Evolutionary conservation across 2,797 vertebrate genomes (phyloP).

Genomic region (Toxotes lorentzi): DNA sequence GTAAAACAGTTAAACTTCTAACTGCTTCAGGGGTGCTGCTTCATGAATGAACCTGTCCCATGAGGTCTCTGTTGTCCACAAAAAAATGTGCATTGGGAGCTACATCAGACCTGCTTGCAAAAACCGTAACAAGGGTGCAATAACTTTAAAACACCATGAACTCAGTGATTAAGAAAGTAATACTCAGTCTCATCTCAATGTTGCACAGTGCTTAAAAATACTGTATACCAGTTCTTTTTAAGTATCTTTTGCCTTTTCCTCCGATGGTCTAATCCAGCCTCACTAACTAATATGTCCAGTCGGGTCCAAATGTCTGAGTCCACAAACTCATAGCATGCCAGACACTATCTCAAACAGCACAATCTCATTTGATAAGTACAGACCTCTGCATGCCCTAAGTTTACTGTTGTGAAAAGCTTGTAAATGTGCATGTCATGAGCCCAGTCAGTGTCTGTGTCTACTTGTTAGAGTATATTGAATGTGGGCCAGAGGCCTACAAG

Average conservation of each 20-base stretch:
- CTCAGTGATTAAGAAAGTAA: neutral
- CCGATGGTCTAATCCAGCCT: neutral
- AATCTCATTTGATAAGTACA: neutral
- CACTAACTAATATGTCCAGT: neutral
- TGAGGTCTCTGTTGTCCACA: neutral
- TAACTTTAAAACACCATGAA: constrained; percentile 1
- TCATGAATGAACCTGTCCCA: constrained; percentile 35
- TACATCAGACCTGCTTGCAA: neutral
- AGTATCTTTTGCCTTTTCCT: neutral
- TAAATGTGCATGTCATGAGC: constrained; percentile 52
- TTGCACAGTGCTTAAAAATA: neutral
- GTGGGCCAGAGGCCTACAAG: constrained; percentile 63
- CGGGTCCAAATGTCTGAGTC: no score
- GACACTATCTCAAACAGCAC: neutral
- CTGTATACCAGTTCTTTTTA: neutral
- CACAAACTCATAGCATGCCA: neutral
- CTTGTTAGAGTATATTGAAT: constrained; percentile 50
- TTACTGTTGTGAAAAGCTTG: constrained; percentile 38
- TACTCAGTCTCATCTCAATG: neutral
- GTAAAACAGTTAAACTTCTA: constrained; percentile 14
- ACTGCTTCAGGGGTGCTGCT: constrained; percentile 5
- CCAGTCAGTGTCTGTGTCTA: constrained; percentile 33
- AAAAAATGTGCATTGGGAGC: neutral
- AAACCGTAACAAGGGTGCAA: neutral
- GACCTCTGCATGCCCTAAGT: constrained; percentile 12